Base-by-base conservation (phyloP, 1,140 invertebrate species). In the Eumaeus atala region DNA sequence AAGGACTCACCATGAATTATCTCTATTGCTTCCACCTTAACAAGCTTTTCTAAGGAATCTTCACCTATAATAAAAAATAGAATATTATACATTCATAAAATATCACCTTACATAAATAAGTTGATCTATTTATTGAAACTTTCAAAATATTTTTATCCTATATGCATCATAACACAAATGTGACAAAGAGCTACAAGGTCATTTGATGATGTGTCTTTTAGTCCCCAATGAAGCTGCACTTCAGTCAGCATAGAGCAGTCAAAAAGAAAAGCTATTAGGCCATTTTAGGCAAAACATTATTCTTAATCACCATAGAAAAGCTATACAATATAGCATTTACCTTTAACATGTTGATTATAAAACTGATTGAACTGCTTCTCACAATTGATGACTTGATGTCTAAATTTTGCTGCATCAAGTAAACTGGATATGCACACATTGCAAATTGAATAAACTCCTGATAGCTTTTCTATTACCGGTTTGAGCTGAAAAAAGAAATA, bases 371-470 rank as follows among this genome's bases (percentile, higher is more conserved):
- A 66, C 14, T 49, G 51, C 11, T 57, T 35, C 38, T 77, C 72
- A 59, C 72, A 74, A 8, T 28, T 21, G 0, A 69, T 1, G 18
- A 80, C 64, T 51, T 76, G 71, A 34, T 55, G 49, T 12, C 64
- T 68, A 33, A 80, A 80, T 3, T 17, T 11, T 7, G 54, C 48
- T 6, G 74, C 77, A 55, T 73, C 67, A 21, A 59, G 35, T 0
- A 80, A 47, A 9, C 57, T 65, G n/a, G 37, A 21, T n/a, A 72
- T 68, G 52, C 77, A 80, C 1, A 34, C 8, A 1, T 74, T 65
- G 64, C 77, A 80, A n/a, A 80, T 76, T 21, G 62, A 62, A 48
- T 66, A 58, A 11, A 51, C 44, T n/a, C 16, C 52, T 11, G 55
- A 37, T 35, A 60, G 36, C 38, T 16, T 37, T 18, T 61, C 56